Percentiles rank a stretch among this genome's conserved stretches.
Conservation (phyloP, 2,797 vertebrate species). For the Rhodeus uyekii region DNA sequence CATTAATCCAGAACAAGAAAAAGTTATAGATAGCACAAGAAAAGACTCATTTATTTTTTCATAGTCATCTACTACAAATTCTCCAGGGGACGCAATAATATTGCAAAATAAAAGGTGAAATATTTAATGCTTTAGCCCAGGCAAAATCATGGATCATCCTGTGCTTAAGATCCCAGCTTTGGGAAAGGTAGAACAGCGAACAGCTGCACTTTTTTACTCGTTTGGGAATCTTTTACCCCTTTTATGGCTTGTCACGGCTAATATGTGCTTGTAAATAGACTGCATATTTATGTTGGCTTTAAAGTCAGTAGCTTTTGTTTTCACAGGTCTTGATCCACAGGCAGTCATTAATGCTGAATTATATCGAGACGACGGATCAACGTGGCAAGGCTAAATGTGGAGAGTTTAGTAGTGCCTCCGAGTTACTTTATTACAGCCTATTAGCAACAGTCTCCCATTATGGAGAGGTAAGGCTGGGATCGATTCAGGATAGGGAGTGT, state of each 20-base stretch:
- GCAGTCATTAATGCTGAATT: slow-evolving; percentile 46
- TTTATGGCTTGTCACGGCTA: slow-evolving; percentile 57
- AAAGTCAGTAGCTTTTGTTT: slow-evolving; percentile 49
- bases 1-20: slow-evolving; percentile 71
- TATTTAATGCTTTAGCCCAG: slow-evolving; percentile 67
- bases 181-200: not conserved
- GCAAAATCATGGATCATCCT: slow-evolving; percentile 38
- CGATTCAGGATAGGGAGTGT: slow-evolving; percentile 68
- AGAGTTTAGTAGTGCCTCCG: slow-evolving; percentile 63
- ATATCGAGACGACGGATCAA: slow-evolving; percentile 33
- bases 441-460: slow-evolving; percentile 75
- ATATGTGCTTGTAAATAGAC: slow-evolving; percentile 61
- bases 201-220: slow-evolving; percentile 64
- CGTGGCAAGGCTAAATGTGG: slow-evolving; percentile 46
- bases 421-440: slow-evolving; percentile 76
- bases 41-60: slow-evolving; percentile 74
- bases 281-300: slow-evolving; percentile 61
- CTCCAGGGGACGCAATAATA: slow-evolving; percentile 68
- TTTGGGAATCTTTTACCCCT: slow-evolving; percentile 52
- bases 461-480: slow-evolving; percentile 71
- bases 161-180: slow-evolving; percentile 11
- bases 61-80: slow-evolving; percentile 65
- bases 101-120: slow-evolving; percentile 49
- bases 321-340: slow-evolving; percentile 46
- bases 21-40: slow-evolving; percentile 68